Evolutionary conservation across 2,888 invertebrate genomes (phyloP), one percentile per base, ranked within the genome.

Genomic region (Entomobrya multifasciata): DNA sequence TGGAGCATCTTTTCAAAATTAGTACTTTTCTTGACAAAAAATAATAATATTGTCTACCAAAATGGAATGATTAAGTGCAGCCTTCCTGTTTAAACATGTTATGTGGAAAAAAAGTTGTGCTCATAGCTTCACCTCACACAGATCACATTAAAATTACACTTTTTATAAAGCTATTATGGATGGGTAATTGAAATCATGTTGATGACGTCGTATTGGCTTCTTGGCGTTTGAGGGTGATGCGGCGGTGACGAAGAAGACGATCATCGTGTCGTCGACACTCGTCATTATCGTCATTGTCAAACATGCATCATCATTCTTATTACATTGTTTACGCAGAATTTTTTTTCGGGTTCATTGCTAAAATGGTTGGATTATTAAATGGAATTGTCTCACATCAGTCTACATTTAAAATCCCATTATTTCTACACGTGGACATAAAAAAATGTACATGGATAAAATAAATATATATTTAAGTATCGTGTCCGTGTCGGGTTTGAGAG

Each of bases 1-100:
- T 72, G 74, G 67, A 78, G 2, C 67, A 77, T 81, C 76, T 76
- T 76, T 41, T 36, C 3, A 36, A 49, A 76, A 76, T 57, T 20
- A 74, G 20, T 57, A 57, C 44, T 65, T 76, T 76, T 47, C 65
- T 83, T 60, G 81, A 41, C 41, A 72, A 72, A 36, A 81, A 81
- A 62, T 70, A 81, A 57, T 81, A 81, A 52, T 57, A 82, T 60
- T 55, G 67, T 82, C 49, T 60, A 47, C 74, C 15, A 47, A 82
- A 82, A 57, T 57, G 72, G 72, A 49, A 82, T 82, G 74, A 82
- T 82, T 82, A 74, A 72, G 62, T 82, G 74, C 41, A 60, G 82
- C 44, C 82, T 82, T 82, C 74, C 70, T 74, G 74, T 55, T 52
- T 25, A 76, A 8, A 10, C 30, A 70, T 11, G 65, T 65, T 60